phyloP scores from a whole-genome alignment of 2,888 invertebrate species.

The Cryptophagus acutangulus region DNA sequence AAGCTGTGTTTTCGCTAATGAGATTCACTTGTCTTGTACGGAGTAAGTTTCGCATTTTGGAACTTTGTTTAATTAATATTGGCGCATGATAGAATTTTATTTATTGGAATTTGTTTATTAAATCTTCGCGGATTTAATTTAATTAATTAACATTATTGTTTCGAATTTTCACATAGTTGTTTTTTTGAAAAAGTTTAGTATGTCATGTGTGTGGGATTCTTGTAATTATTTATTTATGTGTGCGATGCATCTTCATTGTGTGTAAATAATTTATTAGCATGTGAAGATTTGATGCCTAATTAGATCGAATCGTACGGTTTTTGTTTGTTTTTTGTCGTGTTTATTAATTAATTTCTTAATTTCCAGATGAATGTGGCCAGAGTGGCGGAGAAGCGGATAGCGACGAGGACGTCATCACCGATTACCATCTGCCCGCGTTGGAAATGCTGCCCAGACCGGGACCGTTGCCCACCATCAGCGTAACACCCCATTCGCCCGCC shows the following conservation, averaged over 20 bases:
- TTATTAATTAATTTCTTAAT: neutral
- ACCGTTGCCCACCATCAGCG: slow-evolving; percentile 75
- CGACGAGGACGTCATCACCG: slow-evolving; percentile 76
- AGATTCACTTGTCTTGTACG: slow-evolving; percentile 37
- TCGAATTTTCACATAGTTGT: no score
- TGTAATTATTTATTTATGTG: no score
- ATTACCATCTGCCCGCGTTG: slow-evolving; percentile 53
- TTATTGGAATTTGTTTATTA: neutral
- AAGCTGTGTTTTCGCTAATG: slow-evolving; percentile 36
- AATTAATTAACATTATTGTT: no score
- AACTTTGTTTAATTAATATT: neutral
- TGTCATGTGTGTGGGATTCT: no score
- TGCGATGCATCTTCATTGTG: no score
- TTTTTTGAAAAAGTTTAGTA: no score
- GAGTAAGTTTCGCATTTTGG: slow-evolving; percentile 27
- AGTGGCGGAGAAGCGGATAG: slow-evolving; percentile 70
- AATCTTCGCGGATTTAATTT: no score
- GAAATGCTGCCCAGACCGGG: slow-evolving; percentile 37
- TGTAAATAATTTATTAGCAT: no score
- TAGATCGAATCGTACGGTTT: neutral
- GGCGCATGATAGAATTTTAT: neutral
- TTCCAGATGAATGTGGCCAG: slow-evolving; percentile 63
- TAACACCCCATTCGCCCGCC: slow-evolving; percentile 83
- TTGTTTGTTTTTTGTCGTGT: neutral
- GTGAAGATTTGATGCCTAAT: no score